Percentiles rank a stretch among this genome's conserved stretches.
These are phyloP conservation scores for Ascidia mentula DNA, from an alignment of 23 tunicate genomes.

Conservation along the genomic window DNA sequence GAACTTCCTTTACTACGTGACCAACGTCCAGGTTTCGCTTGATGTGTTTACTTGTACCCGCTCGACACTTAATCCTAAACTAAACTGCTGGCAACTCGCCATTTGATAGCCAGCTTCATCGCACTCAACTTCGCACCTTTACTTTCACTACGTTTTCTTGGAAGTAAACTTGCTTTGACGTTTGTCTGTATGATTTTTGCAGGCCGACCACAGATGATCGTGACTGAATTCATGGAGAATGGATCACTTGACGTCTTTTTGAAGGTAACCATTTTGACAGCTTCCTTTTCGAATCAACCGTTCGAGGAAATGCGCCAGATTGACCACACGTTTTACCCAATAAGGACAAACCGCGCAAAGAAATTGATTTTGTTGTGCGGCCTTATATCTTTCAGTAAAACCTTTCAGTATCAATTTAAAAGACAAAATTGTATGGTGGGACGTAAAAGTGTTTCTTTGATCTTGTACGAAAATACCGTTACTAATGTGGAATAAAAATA, in stretches of 20 bases:
- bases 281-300: neutral
- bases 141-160: neutral
- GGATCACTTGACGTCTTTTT: constrained; percentile 57
- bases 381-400: too few species aligned
- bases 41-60: neutral
- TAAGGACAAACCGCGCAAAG: too few species aligned
- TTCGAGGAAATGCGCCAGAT: neutral
- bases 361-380: too few species aligned
- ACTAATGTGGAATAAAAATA: too few species aligned
- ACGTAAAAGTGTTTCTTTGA: too few species aligned
- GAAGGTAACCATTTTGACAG: constrained; percentile 16
- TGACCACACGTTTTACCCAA: neutral
- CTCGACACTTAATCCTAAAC: neutral
- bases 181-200: neutral
- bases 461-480: too few species aligned
- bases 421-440: too few species aligned
- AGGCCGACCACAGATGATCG: constrained; percentile 71
- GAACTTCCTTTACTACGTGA: too few species aligned
- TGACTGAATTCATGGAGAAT: constrained; percentile 78
- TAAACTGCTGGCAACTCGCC: neutral
- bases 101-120: neutral
- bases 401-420: too few species aligned
- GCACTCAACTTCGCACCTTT: neutral
- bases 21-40: neutral
- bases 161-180: neutral